Base-by-base conservation (phyloP, 2,888 invertebrate species). In the Agrochola lota region DNA sequence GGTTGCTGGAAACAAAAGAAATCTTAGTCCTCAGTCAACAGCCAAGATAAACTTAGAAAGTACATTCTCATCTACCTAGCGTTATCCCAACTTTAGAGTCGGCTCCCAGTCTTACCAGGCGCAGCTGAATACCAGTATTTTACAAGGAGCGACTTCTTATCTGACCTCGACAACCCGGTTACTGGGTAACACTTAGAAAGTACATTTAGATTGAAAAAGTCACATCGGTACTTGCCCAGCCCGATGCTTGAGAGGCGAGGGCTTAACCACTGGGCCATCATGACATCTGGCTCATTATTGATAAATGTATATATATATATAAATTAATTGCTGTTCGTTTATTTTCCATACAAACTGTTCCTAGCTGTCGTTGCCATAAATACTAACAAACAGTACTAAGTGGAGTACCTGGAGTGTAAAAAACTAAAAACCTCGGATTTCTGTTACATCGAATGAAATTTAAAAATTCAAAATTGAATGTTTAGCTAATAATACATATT, bases 1-100 rank as follows among this genome's bases (percentile, higher is more conserved):
- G 98, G 82, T 97, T 97, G n/a, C 97, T 97, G 89, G 2, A 85
- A 87, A 71, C 69, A 23, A 71, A 60, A 55, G 1, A 35, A 35
- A 35, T 3, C 30, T 23, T 15, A 49, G 2, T 30, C 5, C 2
- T n/a, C n/a, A n/a, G 64, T 5, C n/a, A n/a, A 64, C 17, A n/a
- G n/a, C 17, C 40, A n/a, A 40, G 2, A 26, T 67, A 20, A 9
- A 9, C 4, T 9, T 26, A 46, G 12, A 26, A 67, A 30, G 26
- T 23, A 49, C 46, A 20, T 20, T 12, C 20, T 20, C 20, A 46
- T 26, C 30, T 68, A 15, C 15, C 15, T 46, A 67, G 26, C 8
- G 20, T 49, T 46, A 49, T 5, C 8, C 23, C 15, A 68, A 5
- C 15, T 68, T 30, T 15, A 8, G 6, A 9, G 23, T n/a, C 1